These are phyloP conservation scores for Neosilurus hyrtlii DNA, from an alignment of 2,797 vertebrate genomes.

Conservation along the genomic window DNA sequence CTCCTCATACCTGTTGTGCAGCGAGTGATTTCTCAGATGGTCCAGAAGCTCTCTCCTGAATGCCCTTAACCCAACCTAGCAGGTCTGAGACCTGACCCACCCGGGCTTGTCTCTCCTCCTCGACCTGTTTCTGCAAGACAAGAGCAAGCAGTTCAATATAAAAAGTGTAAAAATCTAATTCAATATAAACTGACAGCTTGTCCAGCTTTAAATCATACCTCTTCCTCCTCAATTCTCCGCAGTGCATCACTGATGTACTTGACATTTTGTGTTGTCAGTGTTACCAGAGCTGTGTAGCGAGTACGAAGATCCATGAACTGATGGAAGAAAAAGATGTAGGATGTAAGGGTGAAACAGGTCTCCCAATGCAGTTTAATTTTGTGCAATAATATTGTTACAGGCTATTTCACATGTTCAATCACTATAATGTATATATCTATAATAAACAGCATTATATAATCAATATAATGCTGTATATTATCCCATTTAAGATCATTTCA, in stretches of 20 bases:
- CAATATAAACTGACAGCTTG: not conserved
- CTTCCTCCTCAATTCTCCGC: conserved; percentile 90
- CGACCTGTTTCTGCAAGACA: conserved; percentile 85
- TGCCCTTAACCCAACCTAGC: conserved; percentile 83
- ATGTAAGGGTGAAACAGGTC: not conserved
- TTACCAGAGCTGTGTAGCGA: conserved; percentile 94
- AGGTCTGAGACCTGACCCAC: conserved; percentile 90
- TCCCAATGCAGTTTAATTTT: not conserved
- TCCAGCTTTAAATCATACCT: conserved; percentile 70
- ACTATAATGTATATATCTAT: no score
- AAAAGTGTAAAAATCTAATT: not conserved
- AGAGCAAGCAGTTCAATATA: not conserved
- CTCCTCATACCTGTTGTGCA: conserved; percentile 84
- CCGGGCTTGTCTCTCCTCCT: conserved; percentile 92
- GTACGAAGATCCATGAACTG: conserved; percentile 98
- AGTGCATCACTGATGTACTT: conserved; percentile 97
- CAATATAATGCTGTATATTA: not conserved
- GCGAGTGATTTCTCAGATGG: conserved; percentile 84
- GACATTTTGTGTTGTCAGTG: conserved; percentile 93
- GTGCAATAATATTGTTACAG: not conserved
- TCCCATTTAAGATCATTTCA: not conserved
- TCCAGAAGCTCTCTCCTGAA: conserved; percentile 73
- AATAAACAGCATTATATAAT: no score
- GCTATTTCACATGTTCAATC: not conserved
- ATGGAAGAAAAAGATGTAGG: not conserved